Base-by-base conservation (phyloP, 1,140 invertebrate genomes). In the Elysia chlorotica region DNA sequence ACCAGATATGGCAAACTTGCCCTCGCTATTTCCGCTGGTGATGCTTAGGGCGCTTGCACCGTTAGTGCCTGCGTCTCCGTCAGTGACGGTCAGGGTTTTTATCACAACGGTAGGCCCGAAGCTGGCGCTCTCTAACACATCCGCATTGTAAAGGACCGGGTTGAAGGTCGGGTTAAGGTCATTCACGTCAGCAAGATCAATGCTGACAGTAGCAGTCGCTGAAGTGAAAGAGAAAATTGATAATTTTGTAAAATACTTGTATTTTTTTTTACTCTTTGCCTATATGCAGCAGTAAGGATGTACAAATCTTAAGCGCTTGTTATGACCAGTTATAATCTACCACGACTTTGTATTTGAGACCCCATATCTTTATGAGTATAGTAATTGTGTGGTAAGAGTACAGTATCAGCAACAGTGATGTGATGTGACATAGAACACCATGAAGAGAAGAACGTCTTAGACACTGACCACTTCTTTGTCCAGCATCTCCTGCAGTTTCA, bases 131-230 rank as follows among this genome's bases (percentile, higher is more conserved):
- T 78, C 77, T 17, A 35, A 10, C 4, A 78, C 68, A 14, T 69
- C 54, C 1, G 73, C 71, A 25, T 36, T 37, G 48, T 76, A 77
- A 1, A 48, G 57, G 41, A 17, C 17, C 2, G 74, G 65, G 2
- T 57, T 72, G 25, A 65, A 74, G 3, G 56, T 38, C 19, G 76
- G 76, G 0, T 33, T 65, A 57, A 71, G 62, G 59, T 78, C 76
- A 59, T 80, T 78, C 17, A 75, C 73, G 53, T 78, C 76, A 21
- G 54, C 53, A 4, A 80, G 61, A 10, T 54, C 62, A 10, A 80
- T 48, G 14, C 53, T 72, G 2, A 75, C 72, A 17, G 74, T 76
- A 4, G 57, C 73, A 62, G 61, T 67, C 4, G 75, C 68, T 61
- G 61, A 59, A 38, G 59, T 35, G 21, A 65, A 48, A 10, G 63